These are phyloP conservation scores for Danaus chrysippus DNA, from an alignment of 2,888 invertebrate species.

Conservation along the genomic window DNA sequence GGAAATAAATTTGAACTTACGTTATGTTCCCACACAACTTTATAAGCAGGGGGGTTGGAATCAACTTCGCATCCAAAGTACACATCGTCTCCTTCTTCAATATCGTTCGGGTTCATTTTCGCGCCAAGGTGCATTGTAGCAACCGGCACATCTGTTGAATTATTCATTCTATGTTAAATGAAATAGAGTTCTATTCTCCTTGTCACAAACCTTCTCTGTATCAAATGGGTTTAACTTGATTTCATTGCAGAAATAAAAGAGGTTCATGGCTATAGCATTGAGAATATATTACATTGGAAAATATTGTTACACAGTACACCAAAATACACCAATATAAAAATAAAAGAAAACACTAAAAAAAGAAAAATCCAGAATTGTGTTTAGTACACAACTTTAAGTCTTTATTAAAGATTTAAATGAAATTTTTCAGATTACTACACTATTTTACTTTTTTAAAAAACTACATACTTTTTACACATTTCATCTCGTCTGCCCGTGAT, in stretches of 20 bases:
- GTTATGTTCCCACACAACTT: slow-evolving; percentile 76
- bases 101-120: slow-evolving; percentile 73
- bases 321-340: not conserved
- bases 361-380: too few species aligned
- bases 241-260: slow-evolving; percentile 23
- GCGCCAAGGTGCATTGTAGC: slow-evolving; percentile 66
- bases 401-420: too few species aligned
- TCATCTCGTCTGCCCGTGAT: too few species aligned
- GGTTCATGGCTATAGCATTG: slow-evolving; percentile 19
- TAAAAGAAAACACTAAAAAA: not conserved
- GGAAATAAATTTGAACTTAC: slow-evolving; percentile 49
- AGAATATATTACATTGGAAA: not conserved
- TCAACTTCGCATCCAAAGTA: slow-evolving; percentile 72
- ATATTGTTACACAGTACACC: not conserved
- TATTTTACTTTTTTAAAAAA: too few species aligned
- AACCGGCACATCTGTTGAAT: slow-evolving; percentile 62
- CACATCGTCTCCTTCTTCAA: slow-evolving; percentile 75
- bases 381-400: too few species aligned
- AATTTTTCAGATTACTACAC: too few species aligned
- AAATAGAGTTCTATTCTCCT: slow-evolving; percentile 17
- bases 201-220: slow-evolving; percentile 10
- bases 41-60: slow-evolving; percentile 75
- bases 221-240: slow-evolving; percentile 23
- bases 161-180: slow-evolving; percentile 32
- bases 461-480: too few species aligned